Conservation (phyloP, 1,140 invertebrate species). For the Camponotus vicinus region DNA sequence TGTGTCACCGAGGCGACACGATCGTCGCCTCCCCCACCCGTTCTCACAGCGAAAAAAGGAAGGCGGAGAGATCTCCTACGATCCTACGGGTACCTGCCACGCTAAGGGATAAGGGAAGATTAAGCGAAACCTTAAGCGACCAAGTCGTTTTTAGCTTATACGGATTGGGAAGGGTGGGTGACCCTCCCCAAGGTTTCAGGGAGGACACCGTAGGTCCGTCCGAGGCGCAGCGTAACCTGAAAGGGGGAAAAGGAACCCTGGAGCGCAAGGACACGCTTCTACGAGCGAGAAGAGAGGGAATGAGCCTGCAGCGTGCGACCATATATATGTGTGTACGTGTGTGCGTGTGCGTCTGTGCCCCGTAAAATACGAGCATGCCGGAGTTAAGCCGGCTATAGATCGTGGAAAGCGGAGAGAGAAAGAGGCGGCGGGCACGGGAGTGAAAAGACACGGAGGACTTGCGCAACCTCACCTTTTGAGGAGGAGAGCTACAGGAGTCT, state of each 20-base stretch:
- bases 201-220: conserved; percentile 19
- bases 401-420: conserved; percentile 72
- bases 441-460: conserved; percentile 25
- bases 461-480: conserved; percentile 67
- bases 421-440: conserved; percentile 52
- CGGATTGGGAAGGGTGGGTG: conserved; percentile 38
- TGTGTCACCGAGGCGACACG: conserved; percentile 55
- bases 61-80: conserved; percentile 60
- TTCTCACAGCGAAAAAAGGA: conserved; percentile 43
- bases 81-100: conserved; percentile 70
- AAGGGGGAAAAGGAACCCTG: conserved; percentile 31
- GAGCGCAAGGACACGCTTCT: conserved; percentile 44
- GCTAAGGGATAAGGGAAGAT: conserved; percentile 74
- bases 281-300: background rate
- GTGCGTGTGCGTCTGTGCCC: background rate
- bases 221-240: conserved; percentile 23
- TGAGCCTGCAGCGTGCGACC: conserved; percentile 47
- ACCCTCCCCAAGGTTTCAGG: conserved; percentile 45
- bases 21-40: conserved; percentile 41
- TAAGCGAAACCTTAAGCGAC: conserved; percentile 77
- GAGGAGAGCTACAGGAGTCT: conserved; percentile 72
- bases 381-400: conserved; percentile 79
- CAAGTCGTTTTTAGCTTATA: conserved; percentile 74
- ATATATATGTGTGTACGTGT: background rate
- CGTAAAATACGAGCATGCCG: conserved; percentile 78